A percentile compares a stretch with the other conserved stretches of the same genome.
Conservation (phyloP, 2,888 invertebrate genomes). For the Fragum whitleyi region DNA sequence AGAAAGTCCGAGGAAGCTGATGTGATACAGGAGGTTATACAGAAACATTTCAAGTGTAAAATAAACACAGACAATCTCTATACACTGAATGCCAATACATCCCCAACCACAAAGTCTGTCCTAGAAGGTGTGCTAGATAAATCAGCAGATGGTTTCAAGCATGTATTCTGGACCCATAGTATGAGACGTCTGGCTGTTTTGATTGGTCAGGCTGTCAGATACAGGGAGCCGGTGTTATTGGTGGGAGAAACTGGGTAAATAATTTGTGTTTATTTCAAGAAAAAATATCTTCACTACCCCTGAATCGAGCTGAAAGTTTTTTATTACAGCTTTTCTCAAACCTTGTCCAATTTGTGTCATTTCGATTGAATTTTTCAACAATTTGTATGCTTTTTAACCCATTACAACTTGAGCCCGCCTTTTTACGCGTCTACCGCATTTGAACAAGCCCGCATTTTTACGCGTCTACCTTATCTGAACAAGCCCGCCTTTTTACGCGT, state of each 20-base stretch:
- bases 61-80: constrained; percentile 91
- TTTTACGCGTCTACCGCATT: too few species aligned
- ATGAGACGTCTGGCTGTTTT: constrained; percentile 91
- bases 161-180: constrained; percentile 97
- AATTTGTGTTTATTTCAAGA: neutral
- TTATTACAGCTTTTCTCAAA: neutral
- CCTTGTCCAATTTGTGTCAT: neutral
- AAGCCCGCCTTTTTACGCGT: too few species aligned
- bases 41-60: constrained; percentile 90
- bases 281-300: neutral
- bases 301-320: neutral
- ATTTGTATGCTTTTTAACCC: too few species aligned
- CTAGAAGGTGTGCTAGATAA: constrained; percentile 69
- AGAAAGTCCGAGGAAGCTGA: constrained; percentile 92
- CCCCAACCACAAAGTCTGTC: constrained; percentile 89
- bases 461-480: too few species aligned
- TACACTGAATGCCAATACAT: constrained; percentile 87
- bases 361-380: too few species aligned
- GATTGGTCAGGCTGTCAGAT: constrained; percentile 91
- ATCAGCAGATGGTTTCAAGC: constrained; percentile 87
- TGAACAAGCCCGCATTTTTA: too few species aligned
- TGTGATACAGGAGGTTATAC: constrained; percentile 91
- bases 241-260: constrained; percentile 95
- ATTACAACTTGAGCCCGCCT: too few species aligned
- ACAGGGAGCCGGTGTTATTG: constrained; percentile 96